phyloP scores from a whole-genome alignment of 1,140 invertebrate genomes.

The Achatina immaculata region DNA sequence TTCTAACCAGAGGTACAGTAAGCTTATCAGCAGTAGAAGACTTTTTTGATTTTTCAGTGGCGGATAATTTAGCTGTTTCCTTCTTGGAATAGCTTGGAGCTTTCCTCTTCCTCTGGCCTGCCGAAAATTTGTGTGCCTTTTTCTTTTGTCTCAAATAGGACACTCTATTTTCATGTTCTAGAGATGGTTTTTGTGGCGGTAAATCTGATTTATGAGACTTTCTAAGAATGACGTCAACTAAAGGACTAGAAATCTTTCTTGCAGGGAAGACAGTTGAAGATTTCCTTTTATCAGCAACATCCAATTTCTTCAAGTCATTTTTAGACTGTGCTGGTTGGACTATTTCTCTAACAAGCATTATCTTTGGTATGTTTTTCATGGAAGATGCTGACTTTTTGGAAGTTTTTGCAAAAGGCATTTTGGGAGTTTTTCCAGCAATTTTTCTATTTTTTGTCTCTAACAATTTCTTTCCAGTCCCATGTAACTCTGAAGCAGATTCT shows the following conservation, averaged over 20 bases:
- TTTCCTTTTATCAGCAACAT: neutral
- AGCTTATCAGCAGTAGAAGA: no score
- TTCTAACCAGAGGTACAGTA: no score
- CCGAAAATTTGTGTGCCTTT: neutral
- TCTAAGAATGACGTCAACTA: neutral
- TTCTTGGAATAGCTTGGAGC: neutral
- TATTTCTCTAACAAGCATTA: neutral
- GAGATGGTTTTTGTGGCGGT: neutral
- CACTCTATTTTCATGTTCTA: neutral
- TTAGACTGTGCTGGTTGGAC: neutral
- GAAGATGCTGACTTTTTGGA: neutral
- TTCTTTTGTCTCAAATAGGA: neutral
- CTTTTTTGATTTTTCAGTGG: neutral
- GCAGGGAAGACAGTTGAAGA: neutral
- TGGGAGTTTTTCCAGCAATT: neutral
- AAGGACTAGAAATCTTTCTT: neutral
- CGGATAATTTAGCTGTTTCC: neutral
- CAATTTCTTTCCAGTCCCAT: neutral
- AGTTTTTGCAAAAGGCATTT: neutral
- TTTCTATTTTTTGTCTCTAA: neutral
- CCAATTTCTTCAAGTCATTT: neutral
- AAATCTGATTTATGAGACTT: neutral
- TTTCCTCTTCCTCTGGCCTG: neutral
- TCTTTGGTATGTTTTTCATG: neutral
- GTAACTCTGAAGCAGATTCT: neutral